These are phyloP conservation scores for Idaea biselata DNA, from an alignment of 2,888 invertebrate species.

Conservation along the genomic window DNA sequence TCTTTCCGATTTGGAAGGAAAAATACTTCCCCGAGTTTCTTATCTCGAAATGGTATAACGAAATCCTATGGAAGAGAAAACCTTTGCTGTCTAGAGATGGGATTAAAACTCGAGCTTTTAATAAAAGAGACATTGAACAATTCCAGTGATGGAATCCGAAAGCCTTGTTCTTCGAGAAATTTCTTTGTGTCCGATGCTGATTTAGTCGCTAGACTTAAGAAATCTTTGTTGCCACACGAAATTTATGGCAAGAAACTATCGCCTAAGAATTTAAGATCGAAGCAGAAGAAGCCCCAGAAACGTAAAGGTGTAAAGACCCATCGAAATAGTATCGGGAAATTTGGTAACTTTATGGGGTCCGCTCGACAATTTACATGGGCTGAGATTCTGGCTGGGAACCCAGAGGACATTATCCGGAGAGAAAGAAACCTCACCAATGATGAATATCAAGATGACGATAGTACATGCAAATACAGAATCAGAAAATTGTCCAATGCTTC, in stretches of 20 bases:
- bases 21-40: conserved; percentile 64
- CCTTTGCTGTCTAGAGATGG: conserved; percentile 65
- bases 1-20: conserved; percentile 63
- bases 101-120: conserved; percentile 66
- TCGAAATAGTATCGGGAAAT: conserved; percentile 72
- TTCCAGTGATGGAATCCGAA: conserved; percentile 70
- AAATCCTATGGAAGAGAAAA: conserved; percentile 71
- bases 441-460: conserved; percentile 49
- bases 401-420: conserved; percentile 82
- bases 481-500: conserved; percentile 68
- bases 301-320: conserved; percentile 69
- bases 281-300: conserved; percentile 70
- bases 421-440: conserved; percentile 51
- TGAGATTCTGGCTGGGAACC: conserved; percentile 83
- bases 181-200: conserved; percentile 75
- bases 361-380: conserved; percentile 84
- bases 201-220: conserved; percentile 67
- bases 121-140: conserved; percentile 66
- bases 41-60: conserved; percentile 63
- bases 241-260: conserved; percentile 77
- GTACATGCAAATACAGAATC: conserved; percentile 69
- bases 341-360: conserved; percentile 76
- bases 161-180: conserved; percentile 70
- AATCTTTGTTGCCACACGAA: conserved; percentile 74
- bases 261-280: conserved; percentile 83